These are phyloP conservation scores for Euzophera pinguis DNA, from an alignment of 2,888 invertebrate genomes.

Conservation along the genomic window DNA sequence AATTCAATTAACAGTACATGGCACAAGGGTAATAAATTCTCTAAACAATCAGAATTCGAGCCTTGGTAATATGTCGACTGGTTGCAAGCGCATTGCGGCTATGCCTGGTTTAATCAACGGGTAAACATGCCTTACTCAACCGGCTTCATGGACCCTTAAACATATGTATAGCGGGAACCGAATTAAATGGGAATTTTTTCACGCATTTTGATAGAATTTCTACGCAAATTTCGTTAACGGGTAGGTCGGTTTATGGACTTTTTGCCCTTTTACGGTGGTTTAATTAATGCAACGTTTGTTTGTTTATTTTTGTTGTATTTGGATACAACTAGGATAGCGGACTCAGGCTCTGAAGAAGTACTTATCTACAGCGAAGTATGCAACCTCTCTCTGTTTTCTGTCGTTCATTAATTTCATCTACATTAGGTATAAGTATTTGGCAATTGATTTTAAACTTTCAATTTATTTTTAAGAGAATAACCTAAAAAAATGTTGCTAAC, in stretches of 20 bases:
- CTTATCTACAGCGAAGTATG: no score
- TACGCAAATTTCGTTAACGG: slow-evolving; percentile 42
- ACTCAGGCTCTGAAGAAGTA: no score
- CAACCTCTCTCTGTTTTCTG: no score
- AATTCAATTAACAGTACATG: slow-evolving; percentile 79
- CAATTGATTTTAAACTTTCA: no score
- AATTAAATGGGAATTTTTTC: slow-evolving; percentile 1
- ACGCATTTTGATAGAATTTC: slow-evolving; percentile 19
- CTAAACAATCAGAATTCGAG: slow-evolving; percentile 80
- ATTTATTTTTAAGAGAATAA: no score
- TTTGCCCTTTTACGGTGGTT: slow-evolving; percentile 49
- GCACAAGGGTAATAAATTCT: slow-evolving; percentile 78
- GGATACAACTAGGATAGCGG: no score
- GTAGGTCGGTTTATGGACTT: slow-evolving; percentile 59
- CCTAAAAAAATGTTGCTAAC: no score
- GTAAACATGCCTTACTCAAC: slow-evolving; percentile 61
- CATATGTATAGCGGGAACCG: slow-evolving; percentile 34
- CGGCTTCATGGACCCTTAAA: slow-evolving; percentile 34
- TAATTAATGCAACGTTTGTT: slow-evolving; percentile 48
- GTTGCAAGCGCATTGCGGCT: slow-evolving; percentile 77
- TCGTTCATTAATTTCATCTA: no score
- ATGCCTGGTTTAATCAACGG: slow-evolving; percentile 75
- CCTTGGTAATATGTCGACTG: slow-evolving; percentile 76
- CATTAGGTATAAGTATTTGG: no score
- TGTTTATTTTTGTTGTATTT: background rate